Base-by-base conservation (phyloP, 2,888 invertebrate species). In the Margaritifera margaritifera region DNA sequence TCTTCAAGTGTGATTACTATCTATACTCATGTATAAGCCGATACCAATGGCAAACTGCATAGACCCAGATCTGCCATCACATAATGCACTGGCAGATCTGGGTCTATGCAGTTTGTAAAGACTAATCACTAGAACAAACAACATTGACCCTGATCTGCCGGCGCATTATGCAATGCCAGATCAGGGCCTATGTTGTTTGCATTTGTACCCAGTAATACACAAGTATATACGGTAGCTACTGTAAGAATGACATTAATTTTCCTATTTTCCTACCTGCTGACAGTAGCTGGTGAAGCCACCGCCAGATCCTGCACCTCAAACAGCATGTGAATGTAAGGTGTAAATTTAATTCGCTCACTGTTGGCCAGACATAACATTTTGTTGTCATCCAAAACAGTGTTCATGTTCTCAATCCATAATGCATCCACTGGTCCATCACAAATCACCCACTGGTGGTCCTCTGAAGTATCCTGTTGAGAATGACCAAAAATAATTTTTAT, bases 351-450 rank as follows among this genome's bases (percentile, higher is more conserved):
- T 72, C 96, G 92, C 90, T 96, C 96, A 0, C 96, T 96, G 91
- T 96, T 96, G 2, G 96, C 96, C 54, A 97, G 91, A 83, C 96
- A 96, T 54, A 97, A 81, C 95, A 96, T 96, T 91, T 96, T 97
- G 88, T 97, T 97, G 86, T 97, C 96, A 86, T 97, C 97, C 8
- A 96, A 91, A 0, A 96, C 96, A 0, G 96, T 96, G 89, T 96
- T 96, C 93, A 97, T 93, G 87, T 96, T 96, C 90, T 97, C 97
- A 75, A 97, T 96, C 96, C 97, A 97, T 25, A 96, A 94, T 0
- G 96, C 96, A 88, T 96, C 96, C 0, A 97, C 96, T 8, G 89
- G 96, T 0, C 96, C 96, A 87, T 96, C 96, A 89, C 96, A 96
- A 57, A 96, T 93, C 65, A 96, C 92, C 96, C 96, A 97, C 85